Base-by-base conservation (phyloP, 92 coral and sea anemone species). In the Nematostella vectensis region DNA sequence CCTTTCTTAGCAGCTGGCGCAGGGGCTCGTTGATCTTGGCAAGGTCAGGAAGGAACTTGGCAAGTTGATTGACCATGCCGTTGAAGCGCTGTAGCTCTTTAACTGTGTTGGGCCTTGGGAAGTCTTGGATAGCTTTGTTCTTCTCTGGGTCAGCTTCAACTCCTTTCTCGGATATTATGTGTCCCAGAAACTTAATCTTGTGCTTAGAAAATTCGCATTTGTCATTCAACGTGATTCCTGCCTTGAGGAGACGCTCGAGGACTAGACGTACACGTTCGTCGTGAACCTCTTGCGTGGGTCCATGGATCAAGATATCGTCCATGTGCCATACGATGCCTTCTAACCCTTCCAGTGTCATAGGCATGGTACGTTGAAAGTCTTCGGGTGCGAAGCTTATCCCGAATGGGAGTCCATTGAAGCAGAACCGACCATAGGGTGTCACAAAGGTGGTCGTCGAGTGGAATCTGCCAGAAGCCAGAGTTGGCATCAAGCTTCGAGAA, bases 271-370 rank as follows among this genome's bases (percentile, higher is more conserved):
- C 63, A 4, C 65, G 21, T 30, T 36, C 25, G 23, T 70, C 74
- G 28, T 70, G 77, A 28, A 28, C 68, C n/a, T 11, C 20, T 10
- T 70, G 74, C 25, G 65, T 47, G 6, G 19, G 10, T 0, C 78
- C 84, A 59, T 63, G 63, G 22, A 77, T 54, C 25, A 77, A 64
- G 50, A 70, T 58, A 43, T 71, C 79, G 10, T 78, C 85, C 48
- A 59, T 65, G 15, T 51, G 61, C 48, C 74, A 64, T 40, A 71
- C 51, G n/a, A n/a, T n/a, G n/a, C n/a, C n/a, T n/a, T n/a, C n/a
- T n/a, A n/a, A n/a, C n/a, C n/a, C n/a, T n/a, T 71, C 51, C 24
- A 64, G 59, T 22, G 45, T 66, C 27, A 16, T 30, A 10, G 75
- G 59, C 67, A 57, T 58, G 4, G 59, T 59, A 16, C 51, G 54